Percentiles rank a stretch among this genome's conserved stretches.
These are phyloP conservation scores for Okamejei kenojei DNA, from an alignment of 2,797 vertebrate species.

Conservation along the genomic window DNA sequence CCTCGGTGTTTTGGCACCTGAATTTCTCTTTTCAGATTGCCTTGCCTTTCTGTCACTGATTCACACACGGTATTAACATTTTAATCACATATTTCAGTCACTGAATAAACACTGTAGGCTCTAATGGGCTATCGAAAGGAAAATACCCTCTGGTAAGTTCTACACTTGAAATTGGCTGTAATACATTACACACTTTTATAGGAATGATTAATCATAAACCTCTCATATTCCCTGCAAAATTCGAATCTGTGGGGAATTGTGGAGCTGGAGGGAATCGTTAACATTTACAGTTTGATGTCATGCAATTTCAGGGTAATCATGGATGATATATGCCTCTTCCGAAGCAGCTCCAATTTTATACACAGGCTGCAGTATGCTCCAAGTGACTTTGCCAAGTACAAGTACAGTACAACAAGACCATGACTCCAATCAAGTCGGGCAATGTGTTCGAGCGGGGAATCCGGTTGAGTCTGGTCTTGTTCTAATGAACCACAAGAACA, in stretches of 20 bases:
- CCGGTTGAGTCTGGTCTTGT: not conserved
- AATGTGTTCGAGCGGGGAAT: not conserved
- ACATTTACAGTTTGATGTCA: constrained; percentile 29
- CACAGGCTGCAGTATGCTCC: not conserved
- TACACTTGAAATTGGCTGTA: constrained; percentile 3
- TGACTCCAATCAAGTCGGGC: not conserved
- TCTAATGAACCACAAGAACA: not conserved
- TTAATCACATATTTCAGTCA: not conserved
- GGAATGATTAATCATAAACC: constrained; percentile 10
- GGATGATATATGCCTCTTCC: constrained; percentile 2
- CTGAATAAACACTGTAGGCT: not conserved
- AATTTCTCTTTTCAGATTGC: not conserved
- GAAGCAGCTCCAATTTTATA: not conserved
- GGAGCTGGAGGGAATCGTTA: constrained; percentile 16
- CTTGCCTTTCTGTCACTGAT: not conserved
- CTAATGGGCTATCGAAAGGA: no score
- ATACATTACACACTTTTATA: not conserved
- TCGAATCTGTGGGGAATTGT: not conserved
- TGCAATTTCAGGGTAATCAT: not conserved
- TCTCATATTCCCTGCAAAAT: not conserved
- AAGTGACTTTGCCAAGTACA: not conserved
- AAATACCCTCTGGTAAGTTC: not conserved
- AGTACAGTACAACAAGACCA: not conserved
- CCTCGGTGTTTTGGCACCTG: not conserved
- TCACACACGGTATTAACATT: not conserved